Percentiles rank a stretch among this genome's conserved stretches.
Conservation (phyloP, 2,113 vertebrate species). For the Vidua chalybeata region DNA sequence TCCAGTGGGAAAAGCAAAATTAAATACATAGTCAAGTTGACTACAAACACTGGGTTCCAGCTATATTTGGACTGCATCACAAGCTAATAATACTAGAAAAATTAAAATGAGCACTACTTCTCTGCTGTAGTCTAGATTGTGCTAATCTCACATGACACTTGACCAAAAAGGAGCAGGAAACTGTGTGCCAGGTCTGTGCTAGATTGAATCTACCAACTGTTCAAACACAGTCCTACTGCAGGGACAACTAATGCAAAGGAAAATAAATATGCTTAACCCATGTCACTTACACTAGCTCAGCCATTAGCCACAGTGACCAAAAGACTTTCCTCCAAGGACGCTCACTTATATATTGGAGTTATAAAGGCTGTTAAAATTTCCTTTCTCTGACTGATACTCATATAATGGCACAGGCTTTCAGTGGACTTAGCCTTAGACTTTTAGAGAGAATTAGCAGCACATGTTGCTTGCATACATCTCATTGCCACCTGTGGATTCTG, state of each 20-base stretch:
- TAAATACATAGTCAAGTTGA: neutral
- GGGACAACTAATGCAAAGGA: neutral
- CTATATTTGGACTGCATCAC: neutral
- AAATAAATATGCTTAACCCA: neutral
- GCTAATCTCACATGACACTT: neutral
- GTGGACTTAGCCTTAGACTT: neutral
- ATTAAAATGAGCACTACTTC: neutral
- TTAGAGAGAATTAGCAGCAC: neutral
- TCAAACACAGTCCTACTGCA: neutral
- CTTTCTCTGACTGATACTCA: neutral
- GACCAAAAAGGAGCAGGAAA: neutral
- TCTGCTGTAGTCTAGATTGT: neutral
- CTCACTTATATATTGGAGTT: neutral
- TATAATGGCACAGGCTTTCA: neutral
- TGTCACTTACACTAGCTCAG: neutral
- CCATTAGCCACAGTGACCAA: neutral
- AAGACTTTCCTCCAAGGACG: neutral
- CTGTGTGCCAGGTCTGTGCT: neutral
- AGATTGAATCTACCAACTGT: slow-evolving; percentile 10
- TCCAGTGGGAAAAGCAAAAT: slow-evolving; percentile 10
- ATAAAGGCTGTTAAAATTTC: neutral
- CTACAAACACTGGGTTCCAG: neutral
- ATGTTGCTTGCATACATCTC: neutral
- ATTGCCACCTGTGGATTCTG: neutral
- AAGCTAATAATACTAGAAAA: neutral